These are phyloP conservation scores for Drosophila demipolita DNA, from an alignment of 2,888 invertebrate genomes.

Conservation along the genomic window DNA sequence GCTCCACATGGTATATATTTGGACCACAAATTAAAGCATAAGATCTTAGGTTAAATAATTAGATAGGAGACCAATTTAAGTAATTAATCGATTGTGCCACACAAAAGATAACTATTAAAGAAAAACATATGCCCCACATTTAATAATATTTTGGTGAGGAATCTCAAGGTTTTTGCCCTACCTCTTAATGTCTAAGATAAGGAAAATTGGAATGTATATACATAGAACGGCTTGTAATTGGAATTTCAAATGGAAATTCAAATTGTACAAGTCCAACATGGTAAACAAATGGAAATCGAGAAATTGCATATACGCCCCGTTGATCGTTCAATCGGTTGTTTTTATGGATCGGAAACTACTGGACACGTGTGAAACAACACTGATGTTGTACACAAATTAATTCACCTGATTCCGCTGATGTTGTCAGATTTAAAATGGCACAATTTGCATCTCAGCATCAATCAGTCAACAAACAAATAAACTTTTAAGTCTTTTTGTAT, in stretches of 20 bases:
- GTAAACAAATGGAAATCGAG: conserved; percentile 52
- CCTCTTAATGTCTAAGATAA: conserved; percentile 10
- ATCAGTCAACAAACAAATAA: conserved; percentile 50
- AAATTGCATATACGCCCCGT: conserved; percentile 41
- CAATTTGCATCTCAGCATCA: conserved; percentile 43
- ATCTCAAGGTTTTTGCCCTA: conserved; percentile 30
- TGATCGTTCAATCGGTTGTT: conserved; percentile 20
- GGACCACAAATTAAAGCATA: neutral
- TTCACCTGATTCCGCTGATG: conserved; percentile 34
- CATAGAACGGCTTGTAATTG: conserved; percentile 39
- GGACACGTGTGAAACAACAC: conserved; percentile 46
- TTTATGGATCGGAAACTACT: conserved; percentile 22
- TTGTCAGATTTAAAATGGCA: conserved; percentile 32
- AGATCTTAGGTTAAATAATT: neutral
- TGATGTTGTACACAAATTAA: conserved; percentile 34
- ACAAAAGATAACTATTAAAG: neutral
- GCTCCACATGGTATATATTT: conserved; percentile 40
- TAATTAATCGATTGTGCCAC: neutral
- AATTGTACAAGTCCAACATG: conserved; percentile 34
- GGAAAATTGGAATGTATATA: neutral
- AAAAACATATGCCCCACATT: conserved; percentile 19
- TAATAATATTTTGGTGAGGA: conserved; percentile 5
- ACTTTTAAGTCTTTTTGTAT: conserved; percentile 26
- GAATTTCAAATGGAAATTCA: conserved; percentile 51
- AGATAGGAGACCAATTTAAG: conserved; percentile 8